Evolutionary conservation across 2,797 vertebrate genomes (phyloP), one percentile per base, ranked within the genome.

Genomic region (Amazonetta brasiliensis): DNA sequence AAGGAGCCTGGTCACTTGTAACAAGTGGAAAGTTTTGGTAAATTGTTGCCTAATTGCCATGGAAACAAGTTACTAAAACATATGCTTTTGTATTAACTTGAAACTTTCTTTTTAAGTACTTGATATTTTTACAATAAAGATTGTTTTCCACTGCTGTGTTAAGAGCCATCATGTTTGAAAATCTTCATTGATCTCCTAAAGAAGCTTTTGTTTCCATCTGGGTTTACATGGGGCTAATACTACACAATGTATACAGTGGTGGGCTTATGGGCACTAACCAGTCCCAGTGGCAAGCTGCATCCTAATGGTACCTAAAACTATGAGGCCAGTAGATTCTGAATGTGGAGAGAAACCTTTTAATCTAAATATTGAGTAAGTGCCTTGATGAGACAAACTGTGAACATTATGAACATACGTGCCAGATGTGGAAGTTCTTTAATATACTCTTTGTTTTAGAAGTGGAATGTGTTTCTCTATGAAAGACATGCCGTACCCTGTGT

Each of bases 41-140:
- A 44, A 33, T 50, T 76, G 6, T 93, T 91, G 64, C 35, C 54
- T 83, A 54, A 77, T 87, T 74, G 33, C 60, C 12, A 87, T 85
- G 19, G 67, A 55, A 94, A 66, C 33, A 89, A 79, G 73, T 81
- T 76, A 58, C 50, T 89, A 54, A 68, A 78, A 39, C 2, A 4
- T 28, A 73, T 43, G 30, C 9, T 87, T 89, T 89, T 90, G 30
- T 91, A 56, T 35, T 84, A 78, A 90, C 18, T 13, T 68, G 58
- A 79, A 30, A 67, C 23, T 2, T 77, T 77, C 28, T 89, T 13
- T 84, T 77, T 48, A 81, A 81, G 37, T 33, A 67, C 4, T 69
- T 64, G 37, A 35, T 66, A 88, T 44, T 25, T 84, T 81, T 23
- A 50, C 64, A 96, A 95, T 90, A 95, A 96, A 96, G 25, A 44